Evolutionary conservation across 2,113 vertebrate genomes (phyloP), one percentile per base, ranked within the genome.

Genomic region (Muscicapa adusta): DNA sequence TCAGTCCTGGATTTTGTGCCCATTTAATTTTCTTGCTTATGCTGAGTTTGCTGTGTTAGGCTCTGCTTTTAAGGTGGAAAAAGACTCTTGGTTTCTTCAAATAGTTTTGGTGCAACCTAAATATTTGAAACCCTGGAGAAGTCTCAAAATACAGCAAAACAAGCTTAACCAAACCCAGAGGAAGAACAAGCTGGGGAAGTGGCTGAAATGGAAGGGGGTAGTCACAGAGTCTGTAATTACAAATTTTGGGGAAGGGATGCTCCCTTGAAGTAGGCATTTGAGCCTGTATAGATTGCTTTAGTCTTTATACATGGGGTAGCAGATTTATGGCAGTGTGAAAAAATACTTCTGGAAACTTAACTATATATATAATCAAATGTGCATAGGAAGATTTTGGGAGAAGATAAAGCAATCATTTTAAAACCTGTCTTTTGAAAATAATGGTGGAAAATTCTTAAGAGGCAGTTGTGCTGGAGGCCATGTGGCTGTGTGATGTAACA

Each of bases 21-120:
- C 68, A 36, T 68, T 89, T 93, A 94, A 81, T 89, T 93, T 95
- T 95, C 57, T 89, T 92, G 84, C 89, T 92, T 94, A 22, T 81
- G 84, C 93, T 94, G 91, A 91, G 56, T 71, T 95, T 92, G 88
- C 84, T 89, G 48, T 81, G 87, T 67, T 94, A 62, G 57, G 18
- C 70, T 94, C 33, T 89, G 76, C 84, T 81, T 94, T 92, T 94
- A 89, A 91, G 88, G 88, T 94, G 92, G 88, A 94, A 96, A 95
- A 94, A 94, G 61, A 8, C 15, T 91, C 24, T 74, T 89, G 88
- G 92, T 95, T 96, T 96, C 50, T 78, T 71, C 53, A 85, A 76
- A 94, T 93, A 82, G 22, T 95, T 96, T 93, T 93, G 90, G 95
- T 91, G 75, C 34, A 83, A 67, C 74, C 50, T 73, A 88, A 91